Base-by-base conservation (phyloP, 2,113 vertebrate genomes). In the Eleginops maclovinus region DNA sequence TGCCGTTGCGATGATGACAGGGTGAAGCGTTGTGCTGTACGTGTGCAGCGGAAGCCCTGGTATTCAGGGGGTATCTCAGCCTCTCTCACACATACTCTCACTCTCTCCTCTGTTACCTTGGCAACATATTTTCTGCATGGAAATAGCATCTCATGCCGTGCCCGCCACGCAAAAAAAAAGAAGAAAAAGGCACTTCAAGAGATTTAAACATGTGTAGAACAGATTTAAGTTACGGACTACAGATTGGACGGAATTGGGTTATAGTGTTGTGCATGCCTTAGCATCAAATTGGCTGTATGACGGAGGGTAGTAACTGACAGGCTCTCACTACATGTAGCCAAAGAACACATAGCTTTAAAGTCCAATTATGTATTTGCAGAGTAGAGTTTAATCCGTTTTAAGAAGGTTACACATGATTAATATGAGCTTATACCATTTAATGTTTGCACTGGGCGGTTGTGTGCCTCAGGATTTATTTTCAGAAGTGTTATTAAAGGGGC, bases 111-210 rank as follows among this genome's bases (percentile, higher is more conserved):
- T 90, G 94, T 95, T 95, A 94, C 94, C 94, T 86, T 94, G 94
- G 93, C 89, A 95, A 95, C 94, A 94, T 93, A 92, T 94, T 94
- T 92, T 92, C 93, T 94, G 93, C 93, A 93, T 94, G 90, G 92
- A 93, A 93, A 94, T 94, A 94, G 92, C 93, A 93, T 94, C 89
- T 85, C 87, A 90, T n/a, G 85, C 89, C 82, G 84, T 89, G 79
- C 82, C 78, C 78, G 76, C 73, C 8, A 74, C 73, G 76, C 12
- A 75, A 31, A 63, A 24, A 70, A 70, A 80, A 87, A 75, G 31
- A 36, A 8, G n/a, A n/a, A 53, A 24, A 74, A 62, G 13, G 44
- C 63, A 88, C 49, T 86, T 84, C 8, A 74, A 67, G 51, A 88
- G 75, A 83, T 83, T 88, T 87, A 77, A 87, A 91, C 15, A 1